Evolutionary conservation across 2,797 vertebrate species (phyloP).

Genomic region (Etheostoma perlongum): DNA sequence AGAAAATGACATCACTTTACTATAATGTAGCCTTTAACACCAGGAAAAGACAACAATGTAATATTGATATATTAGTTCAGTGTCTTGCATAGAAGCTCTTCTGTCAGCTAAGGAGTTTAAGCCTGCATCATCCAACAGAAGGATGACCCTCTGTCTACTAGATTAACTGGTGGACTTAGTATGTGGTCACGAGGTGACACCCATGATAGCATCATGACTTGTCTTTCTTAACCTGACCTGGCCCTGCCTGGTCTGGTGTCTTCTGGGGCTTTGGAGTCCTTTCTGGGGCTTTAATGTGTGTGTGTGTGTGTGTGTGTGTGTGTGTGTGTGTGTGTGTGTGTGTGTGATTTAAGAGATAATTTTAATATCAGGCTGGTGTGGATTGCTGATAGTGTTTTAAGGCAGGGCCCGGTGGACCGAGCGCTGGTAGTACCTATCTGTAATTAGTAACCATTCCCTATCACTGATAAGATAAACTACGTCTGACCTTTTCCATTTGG

Average conservation of each 20-base stretch:
- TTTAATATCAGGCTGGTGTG: slow-evolving; percentile 87
- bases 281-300: not conserved
- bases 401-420: slow-evolving; percentile 85
- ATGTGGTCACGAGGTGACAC: slow-evolving; percentile 42
- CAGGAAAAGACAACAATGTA: too few species aligned
- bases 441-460: slow-evolving; percentile 91
- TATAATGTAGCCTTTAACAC: too few species aligned
- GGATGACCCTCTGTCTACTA: slow-evolving; percentile 2
- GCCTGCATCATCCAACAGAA: not conserved
- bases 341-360: slow-evolving; percentile 83
- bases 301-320: slow-evolving; percentile 22
- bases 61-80: not conserved
- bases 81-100: slow-evolving; percentile 14
- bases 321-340: slow-evolving; percentile 35
- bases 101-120: not conserved
- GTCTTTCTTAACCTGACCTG: slow-evolving; percentile 38
- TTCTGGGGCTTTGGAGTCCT: slow-evolving; percentile 22
- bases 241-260: slow-evolving; percentile 42
- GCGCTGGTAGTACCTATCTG: slow-evolving; percentile 87
- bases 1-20: too few species aligned
- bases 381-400: slow-evolving; percentile 86
- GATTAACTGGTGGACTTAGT: slow-evolving; percentile 35
- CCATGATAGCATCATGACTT: slow-evolving; percentile 43
- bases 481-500: slow-evolving; percentile 85
- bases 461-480: slow-evolving; percentile 90